phyloP scores from a whole-genome alignment of 2,888 invertebrate species.

The Plemyria rubiginata region DNA sequence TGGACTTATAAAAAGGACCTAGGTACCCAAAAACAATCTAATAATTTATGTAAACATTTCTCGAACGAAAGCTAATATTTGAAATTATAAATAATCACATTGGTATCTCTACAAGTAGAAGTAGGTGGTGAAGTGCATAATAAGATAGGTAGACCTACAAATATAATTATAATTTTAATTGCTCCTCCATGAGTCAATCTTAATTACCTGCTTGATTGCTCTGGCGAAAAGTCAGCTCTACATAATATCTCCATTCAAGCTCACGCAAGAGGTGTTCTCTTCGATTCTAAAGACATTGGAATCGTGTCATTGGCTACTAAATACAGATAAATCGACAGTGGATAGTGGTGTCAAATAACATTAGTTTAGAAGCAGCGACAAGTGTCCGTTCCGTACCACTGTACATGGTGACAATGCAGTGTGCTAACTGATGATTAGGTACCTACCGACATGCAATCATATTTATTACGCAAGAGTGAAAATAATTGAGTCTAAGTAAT shows the following conservation, averaged over 20 bases:
- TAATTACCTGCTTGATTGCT: constrained; percentile 4
- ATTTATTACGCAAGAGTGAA: no score
- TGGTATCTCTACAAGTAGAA: no score
- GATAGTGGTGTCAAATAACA: constrained; percentile 27
- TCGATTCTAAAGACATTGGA: constrained; percentile 35
- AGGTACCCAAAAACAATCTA: no score
- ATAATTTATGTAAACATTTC: no score
- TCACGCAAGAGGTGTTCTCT: constrained; percentile 38
- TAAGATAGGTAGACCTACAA: not conserved
- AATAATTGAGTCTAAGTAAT: no score
- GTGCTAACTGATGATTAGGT: no score
- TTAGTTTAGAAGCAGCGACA: constrained; percentile 13
- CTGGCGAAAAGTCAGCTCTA: constrained; percentile 8
- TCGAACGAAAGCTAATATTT: no score
- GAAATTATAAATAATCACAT: no score
- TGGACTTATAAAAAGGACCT: no score
- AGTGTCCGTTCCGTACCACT: constrained; percentile 18
- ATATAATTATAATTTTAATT: not conserved
- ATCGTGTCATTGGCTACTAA: constrained; percentile 35
- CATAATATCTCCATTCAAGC: constrained; percentile 32
- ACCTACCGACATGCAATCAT: no score
- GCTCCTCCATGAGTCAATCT: not conserved
- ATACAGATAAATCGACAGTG: constrained; percentile 38
- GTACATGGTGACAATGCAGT: constrained; percentile 4
- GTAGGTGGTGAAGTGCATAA: not conserved